Conservation (phyloP, 1,140 invertebrate species). For the Heliothis subflexa region DNA sequence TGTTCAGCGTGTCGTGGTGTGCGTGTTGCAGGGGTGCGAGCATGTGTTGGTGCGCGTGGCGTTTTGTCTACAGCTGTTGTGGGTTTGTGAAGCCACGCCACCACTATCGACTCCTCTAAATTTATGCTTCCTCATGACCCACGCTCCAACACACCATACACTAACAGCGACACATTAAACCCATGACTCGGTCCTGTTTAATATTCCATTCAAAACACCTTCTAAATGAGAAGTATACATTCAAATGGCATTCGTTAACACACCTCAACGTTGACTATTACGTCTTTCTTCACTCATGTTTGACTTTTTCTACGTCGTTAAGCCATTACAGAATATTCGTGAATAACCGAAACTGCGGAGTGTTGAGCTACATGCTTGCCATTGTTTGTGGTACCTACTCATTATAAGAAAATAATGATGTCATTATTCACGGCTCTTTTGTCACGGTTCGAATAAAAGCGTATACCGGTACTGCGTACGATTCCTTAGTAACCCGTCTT, state of each 20-base stretch:
- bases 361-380: slow-evolving; percentile 46
- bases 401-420: slow-evolving; percentile 79
- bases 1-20: slow-evolving; percentile 57
- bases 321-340: slow-evolving; percentile 17
- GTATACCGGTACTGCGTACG: slow-evolving; percentile 69
- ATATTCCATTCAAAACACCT: slow-evolving; percentile 67
- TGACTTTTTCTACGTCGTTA: slow-evolving; percentile 19
- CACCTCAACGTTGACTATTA: slow-evolving; percentile 9
- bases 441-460: slow-evolving; percentile 75
- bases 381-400: slow-evolving; percentile 68
- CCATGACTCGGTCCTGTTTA: slow-evolving; percentile 65
- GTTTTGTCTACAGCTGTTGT: slow-evolving; percentile 82
- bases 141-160: slow-evolving; percentile 60
- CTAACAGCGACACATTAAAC: slow-evolving; percentile 65
- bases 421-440: slow-evolving; percentile 83
- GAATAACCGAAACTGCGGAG: slow-evolving; percentile 34
- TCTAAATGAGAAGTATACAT: slow-evolving; percentile 56
- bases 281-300: slow-evolving; percentile 32
- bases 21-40: slow-evolving; percentile 71
- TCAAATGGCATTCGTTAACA: slow-evolving; percentile 41
- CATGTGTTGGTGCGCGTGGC: slow-evolving; percentile 74
- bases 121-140: slow-evolving; percentile 86
- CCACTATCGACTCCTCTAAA: slow-evolving; percentile 78
- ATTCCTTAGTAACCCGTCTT: slow-evolving; percentile 78
- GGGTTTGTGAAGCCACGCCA: slow-evolving; percentile 71